Evolutionary conservation across 2,888 invertebrate species (phyloP).

Genomic region (Heliconius aoede): DNA sequence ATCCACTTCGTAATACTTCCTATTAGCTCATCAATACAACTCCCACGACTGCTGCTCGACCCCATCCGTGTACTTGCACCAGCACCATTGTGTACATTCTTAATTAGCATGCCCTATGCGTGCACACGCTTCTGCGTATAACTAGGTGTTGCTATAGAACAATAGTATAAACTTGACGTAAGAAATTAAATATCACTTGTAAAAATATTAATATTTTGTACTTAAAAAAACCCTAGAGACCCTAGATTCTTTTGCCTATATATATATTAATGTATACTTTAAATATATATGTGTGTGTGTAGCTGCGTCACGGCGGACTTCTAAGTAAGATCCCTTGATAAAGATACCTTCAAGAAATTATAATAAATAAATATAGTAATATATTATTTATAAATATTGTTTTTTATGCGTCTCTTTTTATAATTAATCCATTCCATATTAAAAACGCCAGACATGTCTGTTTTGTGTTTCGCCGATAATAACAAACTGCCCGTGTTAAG

Average conservation of each 20-base stretch:
- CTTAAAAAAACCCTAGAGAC: too few relatives aligned
- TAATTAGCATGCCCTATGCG: slow-evolving; percentile 34
- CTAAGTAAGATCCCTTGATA: too few relatives aligned
- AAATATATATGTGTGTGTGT: too few relatives aligned
- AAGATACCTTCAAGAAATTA: too few relatives aligned
- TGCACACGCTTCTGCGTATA: slow-evolving; percentile 22
- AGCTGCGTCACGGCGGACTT: too few relatives aligned
- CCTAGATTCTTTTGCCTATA: too few relatives aligned
- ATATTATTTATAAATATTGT: too few relatives aligned
- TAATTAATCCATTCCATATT: slow-evolving; percentile 1
- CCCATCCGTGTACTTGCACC: slow-evolving; percentile 13
- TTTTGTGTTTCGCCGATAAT: background rate
- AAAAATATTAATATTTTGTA: too few relatives aligned
- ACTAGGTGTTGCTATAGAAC: background rate
- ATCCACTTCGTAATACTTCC: slow-evolving; percentile 18
- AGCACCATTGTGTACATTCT: slow-evolving; percentile 29
- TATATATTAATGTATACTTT: too few relatives aligned
- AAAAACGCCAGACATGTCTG: slow-evolving; percentile 15
- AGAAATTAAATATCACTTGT: too few relatives aligned
- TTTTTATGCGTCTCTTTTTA: background rate
- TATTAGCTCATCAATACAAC: slow-evolving; percentile 26
- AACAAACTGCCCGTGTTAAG: background rate
- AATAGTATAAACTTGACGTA: background rate
- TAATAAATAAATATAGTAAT: too few relatives aligned
- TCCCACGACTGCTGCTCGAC: slow-evolving; percentile 28